Conservation (phyloP, 2,113 vertebrate species). For the Acanthisitta chloris region DNA sequence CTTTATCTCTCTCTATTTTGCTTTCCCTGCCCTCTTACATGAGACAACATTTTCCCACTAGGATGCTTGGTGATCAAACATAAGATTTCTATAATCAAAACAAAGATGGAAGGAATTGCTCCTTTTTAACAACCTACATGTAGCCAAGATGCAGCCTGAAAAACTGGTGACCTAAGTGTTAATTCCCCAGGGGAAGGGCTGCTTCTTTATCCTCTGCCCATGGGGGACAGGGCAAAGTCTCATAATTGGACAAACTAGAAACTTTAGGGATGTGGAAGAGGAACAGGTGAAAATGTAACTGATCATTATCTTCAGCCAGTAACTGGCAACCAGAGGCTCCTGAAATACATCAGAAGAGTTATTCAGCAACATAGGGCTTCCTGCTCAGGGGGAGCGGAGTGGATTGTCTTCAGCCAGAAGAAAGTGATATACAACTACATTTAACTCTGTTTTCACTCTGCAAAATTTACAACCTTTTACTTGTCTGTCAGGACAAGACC, state of each 20-base stretch:
- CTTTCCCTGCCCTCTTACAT: not conserved
- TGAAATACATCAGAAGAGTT: slow-evolving; percentile 31
- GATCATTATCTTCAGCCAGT: slow-evolving; percentile 70
- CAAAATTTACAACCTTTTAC: not conserved
- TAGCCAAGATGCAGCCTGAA: slow-evolving; percentile 34
- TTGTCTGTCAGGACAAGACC: not conserved
- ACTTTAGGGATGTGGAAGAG: slow-evolving; percentile 61
- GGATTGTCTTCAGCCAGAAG: not conserved
- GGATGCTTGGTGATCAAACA: not conserved
- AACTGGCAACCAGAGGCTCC: slow-evolving; percentile 66
- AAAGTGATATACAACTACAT: not conserved
- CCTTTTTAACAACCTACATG: not conserved
- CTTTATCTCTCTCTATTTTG: not conserved
- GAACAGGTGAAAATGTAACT: slow-evolving; percentile 66
- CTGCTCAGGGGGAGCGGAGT: not conserved
- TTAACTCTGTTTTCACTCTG: not conserved
- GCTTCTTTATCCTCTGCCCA: slow-evolving; percentile 31
- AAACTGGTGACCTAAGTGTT: slow-evolving; percentile 13
- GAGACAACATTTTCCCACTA: not conserved
- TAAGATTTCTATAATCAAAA: not conserved
- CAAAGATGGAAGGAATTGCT: not conserved
- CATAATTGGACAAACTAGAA: slow-evolving; percentile 59
- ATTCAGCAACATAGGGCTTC: not conserved
- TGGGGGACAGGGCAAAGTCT: slow-evolving; percentile 23
- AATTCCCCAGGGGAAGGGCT: slow-evolving; percentile 19